Base-by-base conservation (phyloP, 2,797 vertebrate species). In the Enteromius unitaeniatus region DNA sequence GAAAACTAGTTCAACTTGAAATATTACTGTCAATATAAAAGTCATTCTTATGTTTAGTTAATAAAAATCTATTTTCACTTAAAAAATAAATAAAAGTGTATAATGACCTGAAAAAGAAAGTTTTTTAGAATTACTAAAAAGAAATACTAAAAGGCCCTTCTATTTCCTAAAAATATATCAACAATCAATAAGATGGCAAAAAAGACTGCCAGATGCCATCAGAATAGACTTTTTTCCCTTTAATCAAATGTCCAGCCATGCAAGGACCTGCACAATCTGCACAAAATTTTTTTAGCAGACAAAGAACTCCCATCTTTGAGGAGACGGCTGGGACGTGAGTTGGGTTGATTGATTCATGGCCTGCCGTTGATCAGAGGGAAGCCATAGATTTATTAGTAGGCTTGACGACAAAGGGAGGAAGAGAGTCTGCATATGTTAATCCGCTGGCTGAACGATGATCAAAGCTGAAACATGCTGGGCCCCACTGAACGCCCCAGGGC, bases 401-500 rank as follows among this genome's bases (percentile, higher is more conserved):
- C 91, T 89, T 89, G 86, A 93, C 90, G 94, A 95, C 94, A 93
- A 94, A 94, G 94, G 92, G 92, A 92, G 93, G 92, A 92, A 93
- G 94, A 94, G 94, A 90, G 93, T 90, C 90, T 94, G 92, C 93
- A 92, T 94, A 95, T 95, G 95, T 93, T 96, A 96, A 95, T 95
- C 92, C 93, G 81, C 86, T 87, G 92, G 93, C 92, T 94, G 93
- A 93, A 94, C 93, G 93, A 91, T 94, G 95, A 96, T 97, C 96
- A 95, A 96, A 96, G 91, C 90, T 92, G 89, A 91, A 96, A 94
- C 93, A 96, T 93, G 95, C 93, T 92, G 91, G 94, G 95, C 94
- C 94, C 93, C 88, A 93, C 94, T 94, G 95, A 95, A 96, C 93
- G 96, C 96, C 96, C 94, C 90, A 90, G 94, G 96, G 95, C 95